A percentile compares a stretch with the other conserved stretches of the same genome.
Conservation (phyloP, 2,888 invertebrate genomes). For the Andrena chrysosceles region DNA sequence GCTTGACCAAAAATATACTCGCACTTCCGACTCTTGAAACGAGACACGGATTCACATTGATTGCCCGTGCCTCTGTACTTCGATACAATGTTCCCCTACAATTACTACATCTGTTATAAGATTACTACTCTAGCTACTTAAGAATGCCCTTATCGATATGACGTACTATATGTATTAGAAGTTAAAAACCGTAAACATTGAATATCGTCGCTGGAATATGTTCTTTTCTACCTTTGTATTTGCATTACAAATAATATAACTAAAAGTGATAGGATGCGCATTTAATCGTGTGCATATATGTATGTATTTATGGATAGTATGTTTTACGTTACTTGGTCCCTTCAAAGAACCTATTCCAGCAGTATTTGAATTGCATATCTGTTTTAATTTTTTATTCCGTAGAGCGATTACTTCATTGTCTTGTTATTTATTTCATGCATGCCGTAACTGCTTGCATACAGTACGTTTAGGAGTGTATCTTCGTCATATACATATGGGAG, state of each 20-base stretch:
- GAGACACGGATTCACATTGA: conserved; percentile 70
- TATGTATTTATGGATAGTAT: neutral
- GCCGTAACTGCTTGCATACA: conserved; percentile 77
- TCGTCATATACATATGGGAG: conserved; percentile 35
- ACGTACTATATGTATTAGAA: conserved; percentile 49
- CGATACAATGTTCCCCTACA: conserved; percentile 45
- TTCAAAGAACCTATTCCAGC: conserved; percentile 68
- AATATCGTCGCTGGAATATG: conserved; percentile 62
- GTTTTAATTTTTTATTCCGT: conserved; percentile 73
- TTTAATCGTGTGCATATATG: neutral
- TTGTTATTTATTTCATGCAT: conserved; percentile 79
- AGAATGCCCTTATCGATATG: conserved; percentile 53
- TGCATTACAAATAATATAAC: neutral
- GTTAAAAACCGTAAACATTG: conserved; percentile 42
- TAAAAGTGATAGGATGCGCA: neutral
- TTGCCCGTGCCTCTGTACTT: conserved; percentile 69
- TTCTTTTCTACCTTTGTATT: conserved; percentile 31
- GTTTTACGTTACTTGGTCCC: neutral
- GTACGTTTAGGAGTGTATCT: conserved; percentile 64
- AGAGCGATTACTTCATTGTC: conserved; percentile 78
- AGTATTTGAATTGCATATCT: conserved; percentile 67
- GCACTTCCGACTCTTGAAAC: conserved; percentile 33
- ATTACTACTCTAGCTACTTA: conserved; percentile 45
- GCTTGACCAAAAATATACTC: conserved; percentile 67
- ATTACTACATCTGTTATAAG: conserved; percentile 41